phyloP scores from a whole-genome alignment of 2,797 vertebrate species.

The Cirrhinus mrigala region DNA sequence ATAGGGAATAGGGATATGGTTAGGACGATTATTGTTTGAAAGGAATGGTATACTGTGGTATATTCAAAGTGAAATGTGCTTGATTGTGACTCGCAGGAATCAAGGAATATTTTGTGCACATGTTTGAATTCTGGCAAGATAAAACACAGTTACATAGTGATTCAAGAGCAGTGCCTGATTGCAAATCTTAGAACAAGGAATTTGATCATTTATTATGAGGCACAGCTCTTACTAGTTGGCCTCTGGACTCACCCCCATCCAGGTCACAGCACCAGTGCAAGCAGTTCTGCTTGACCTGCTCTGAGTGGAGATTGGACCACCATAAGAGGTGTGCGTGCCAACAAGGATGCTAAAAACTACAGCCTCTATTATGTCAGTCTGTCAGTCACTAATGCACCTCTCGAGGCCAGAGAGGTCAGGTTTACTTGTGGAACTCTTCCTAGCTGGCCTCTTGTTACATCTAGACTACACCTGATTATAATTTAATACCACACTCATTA shows the following conservation, averaged over 20 bases:
- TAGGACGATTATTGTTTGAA: too few species aligned
- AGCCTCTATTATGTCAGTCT: neutral
- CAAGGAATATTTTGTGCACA: neutral
- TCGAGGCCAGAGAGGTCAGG: neutral
- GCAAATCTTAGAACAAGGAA: neutral
- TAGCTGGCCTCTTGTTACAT: neutral
- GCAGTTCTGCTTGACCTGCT: neutral
- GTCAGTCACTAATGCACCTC: neutral
- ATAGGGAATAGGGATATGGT: too few species aligned
- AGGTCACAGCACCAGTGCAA: neutral
- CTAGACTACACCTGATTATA: neutral
- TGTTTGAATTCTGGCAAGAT: neutral
- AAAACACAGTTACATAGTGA: neutral
- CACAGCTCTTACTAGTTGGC: neutral
- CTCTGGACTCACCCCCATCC: neutral
- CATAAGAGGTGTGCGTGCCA: too few species aligned
- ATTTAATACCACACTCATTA: neutral
- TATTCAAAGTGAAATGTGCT: neutral
- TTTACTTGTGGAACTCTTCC: neutral
- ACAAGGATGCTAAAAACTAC: neutral
- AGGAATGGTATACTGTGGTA: neutral
- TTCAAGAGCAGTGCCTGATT: slow-evolving; percentile 2
- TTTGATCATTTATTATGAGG: neutral
- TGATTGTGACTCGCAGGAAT: slow-evolving; percentile 12
- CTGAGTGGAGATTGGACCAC: neutral